Conservation (phyloP, 2,888 invertebrate genomes). For the Dynastes maya region DNA sequence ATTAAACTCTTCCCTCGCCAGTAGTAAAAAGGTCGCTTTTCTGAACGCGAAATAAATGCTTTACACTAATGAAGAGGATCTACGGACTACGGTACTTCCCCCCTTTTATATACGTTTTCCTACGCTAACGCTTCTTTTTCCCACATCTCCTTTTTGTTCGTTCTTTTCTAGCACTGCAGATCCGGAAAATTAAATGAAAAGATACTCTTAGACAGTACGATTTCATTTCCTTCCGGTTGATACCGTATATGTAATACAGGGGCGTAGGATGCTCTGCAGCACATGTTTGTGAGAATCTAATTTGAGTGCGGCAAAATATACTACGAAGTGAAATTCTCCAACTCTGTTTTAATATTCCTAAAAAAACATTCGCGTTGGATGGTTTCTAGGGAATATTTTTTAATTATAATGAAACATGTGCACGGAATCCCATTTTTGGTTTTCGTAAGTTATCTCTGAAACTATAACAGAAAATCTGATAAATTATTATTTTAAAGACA, state of each 20-base stretch:
- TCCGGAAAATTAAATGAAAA: slow-evolving; percentile 34
- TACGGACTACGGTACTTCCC: not conserved
- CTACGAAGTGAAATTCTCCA: not conserved
- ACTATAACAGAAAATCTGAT: no score
- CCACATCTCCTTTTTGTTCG: slow-evolving; percentile 8
- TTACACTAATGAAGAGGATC: slow-evolving; percentile 42
- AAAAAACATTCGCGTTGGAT: not conserved
- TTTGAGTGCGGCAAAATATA: not conserved
- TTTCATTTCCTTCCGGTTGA: slow-evolving; percentile 4
- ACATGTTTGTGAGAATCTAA: not conserved
- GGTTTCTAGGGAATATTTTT: not conserved
- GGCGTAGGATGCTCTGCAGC: not conserved
- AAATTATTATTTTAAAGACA: no score
- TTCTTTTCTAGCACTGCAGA: not conserved
- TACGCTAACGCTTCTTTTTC: slow-evolving; percentile 2
- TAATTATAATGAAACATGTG: no score
- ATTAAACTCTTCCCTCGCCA: slow-evolving; percentile 26
- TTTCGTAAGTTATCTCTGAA: no score
- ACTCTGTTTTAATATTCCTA: not conserved
- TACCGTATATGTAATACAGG: slow-evolving; percentile 11
- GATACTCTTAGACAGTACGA: slow-evolving; percentile 3
- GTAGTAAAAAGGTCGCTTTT: slow-evolving; percentile 16
- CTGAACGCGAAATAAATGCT: slow-evolving; percentile 41
- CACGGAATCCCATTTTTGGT: no score
- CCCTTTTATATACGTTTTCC: slow-evolving; percentile 21